phyloP scores from a whole-genome alignment of 2,113 vertebrate species.

The Nestor notabilis region DNA sequence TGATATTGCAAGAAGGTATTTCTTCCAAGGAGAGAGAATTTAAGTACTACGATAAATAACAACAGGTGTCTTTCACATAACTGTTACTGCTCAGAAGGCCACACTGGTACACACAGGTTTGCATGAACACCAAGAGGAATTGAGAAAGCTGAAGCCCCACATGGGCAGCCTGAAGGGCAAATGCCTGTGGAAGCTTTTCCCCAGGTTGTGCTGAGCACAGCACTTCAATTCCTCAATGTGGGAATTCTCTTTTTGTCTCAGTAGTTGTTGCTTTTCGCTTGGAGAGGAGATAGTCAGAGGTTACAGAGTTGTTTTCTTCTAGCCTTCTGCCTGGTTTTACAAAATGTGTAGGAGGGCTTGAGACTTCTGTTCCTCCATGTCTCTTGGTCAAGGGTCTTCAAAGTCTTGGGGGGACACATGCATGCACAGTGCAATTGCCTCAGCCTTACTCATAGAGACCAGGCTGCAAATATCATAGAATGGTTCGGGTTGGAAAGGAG shows the following conservation, averaged over 20 bases:
- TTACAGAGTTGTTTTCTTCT: background rate
- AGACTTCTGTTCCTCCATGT: background rate
- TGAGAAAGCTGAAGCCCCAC: background rate
- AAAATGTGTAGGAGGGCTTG: background rate
- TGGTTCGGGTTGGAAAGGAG: background rate
- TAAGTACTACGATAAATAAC: background rate
- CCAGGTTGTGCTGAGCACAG: background rate
- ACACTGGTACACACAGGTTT: rapidly evolving
- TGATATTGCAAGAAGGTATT: background rate
- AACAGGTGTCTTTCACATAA: background rate
- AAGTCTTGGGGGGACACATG: background rate
- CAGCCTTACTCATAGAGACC: background rate
- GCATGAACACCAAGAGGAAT: background rate
- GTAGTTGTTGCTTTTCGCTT: background rate
- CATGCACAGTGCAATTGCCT: background rate
- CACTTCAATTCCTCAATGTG: background rate
- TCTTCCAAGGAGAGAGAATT: background rate
- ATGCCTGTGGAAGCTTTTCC: background rate
- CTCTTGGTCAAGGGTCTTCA: background rate
- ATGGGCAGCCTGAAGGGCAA: background rate
- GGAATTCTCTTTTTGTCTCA: background rate
- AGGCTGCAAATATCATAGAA: background rate
- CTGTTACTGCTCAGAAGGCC: background rate
- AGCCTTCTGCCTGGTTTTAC: background rate
- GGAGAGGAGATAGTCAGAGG: background rate